These are phyloP conservation scores for Heliconius hewitsoni DNA, from an alignment of 1,140 invertebrate genomes.

Conservation along the genomic window DNA sequence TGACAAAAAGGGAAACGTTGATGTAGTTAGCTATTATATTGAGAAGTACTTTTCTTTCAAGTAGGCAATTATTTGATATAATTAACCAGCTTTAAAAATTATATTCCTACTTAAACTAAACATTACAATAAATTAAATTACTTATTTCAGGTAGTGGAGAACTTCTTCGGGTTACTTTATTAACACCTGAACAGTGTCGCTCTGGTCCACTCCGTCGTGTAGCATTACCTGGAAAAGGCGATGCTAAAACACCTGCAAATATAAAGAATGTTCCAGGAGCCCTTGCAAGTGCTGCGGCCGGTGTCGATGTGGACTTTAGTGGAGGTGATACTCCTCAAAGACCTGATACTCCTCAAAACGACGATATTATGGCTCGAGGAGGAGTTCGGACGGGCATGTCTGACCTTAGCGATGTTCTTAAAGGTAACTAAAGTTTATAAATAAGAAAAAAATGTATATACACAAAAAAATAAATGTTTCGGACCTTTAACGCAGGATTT, in stretches of 20 bases:
- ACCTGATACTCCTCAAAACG: conserved; percentile 92
- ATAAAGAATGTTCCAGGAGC: conserved; percentile 81
- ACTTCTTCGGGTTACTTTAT: conserved; percentile 83
- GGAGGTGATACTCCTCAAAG: conserved; percentile 87
- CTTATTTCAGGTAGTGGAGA: conserved; percentile 80
- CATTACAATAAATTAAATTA: not conserved
- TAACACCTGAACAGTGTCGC: conserved; percentile 87
- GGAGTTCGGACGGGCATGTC: conserved; percentile 84
- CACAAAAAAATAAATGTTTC: too few species aligned
- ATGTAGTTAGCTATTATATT: too few species aligned
- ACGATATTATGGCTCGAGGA: conserved; percentile 86
- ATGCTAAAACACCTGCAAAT: conserved; percentile 72
- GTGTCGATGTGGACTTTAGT: conserved; percentile 95
- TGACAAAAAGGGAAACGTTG: too few species aligned
- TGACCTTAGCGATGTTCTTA: conserved; percentile 89
- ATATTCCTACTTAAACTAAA: not conserved
- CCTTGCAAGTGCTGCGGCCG: conserved; percentile 90
- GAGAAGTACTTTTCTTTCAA: too few species aligned
- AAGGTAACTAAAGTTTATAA: conserved; percentile 80
- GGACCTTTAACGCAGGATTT: too few species aligned
- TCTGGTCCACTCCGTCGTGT: conserved; percentile 75
- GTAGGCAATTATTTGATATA: too few species aligned
- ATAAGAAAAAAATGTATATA: not conserved
- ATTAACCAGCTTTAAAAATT: not conserved
- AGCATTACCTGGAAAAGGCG: conserved; percentile 78